These are phyloP conservation scores for Dipus sagitta DNA, from an alignment of 2,797 vertebrate species.

Conservation along the genomic window DNA sequence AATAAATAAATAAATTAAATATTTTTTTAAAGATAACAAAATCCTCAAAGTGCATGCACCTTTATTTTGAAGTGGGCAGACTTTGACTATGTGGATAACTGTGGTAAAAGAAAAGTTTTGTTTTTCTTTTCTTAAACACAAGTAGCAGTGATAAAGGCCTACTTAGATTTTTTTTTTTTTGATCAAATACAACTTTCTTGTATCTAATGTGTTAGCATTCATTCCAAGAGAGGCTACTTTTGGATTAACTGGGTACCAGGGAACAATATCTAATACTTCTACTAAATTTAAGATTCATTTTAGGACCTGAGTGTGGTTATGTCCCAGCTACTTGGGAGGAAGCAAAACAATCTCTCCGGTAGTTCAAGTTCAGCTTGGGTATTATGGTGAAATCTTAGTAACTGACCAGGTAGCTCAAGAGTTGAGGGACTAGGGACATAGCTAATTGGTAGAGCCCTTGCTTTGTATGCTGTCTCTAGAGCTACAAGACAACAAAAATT, in stretches of 20 bases:
- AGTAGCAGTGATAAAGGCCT: not conserved
- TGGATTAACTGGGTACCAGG: not conserved
- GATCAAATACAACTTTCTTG: not conserved
- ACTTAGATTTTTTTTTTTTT: constrained; percentile 30
- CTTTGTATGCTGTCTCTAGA: not conserved
- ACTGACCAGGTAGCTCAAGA: not conserved
- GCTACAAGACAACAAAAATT: not conserved
- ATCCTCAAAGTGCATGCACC: not conserved
- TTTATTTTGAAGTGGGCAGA: constrained; percentile 29
- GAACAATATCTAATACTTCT: not conserved
- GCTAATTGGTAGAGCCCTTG: not conserved
- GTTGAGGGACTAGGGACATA: too few relatives aligned
- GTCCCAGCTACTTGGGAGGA: not conserved
- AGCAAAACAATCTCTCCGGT: too few relatives aligned
- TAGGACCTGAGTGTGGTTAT: not conserved
- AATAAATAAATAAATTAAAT: too few relatives aligned
- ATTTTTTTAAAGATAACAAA: not conserved
- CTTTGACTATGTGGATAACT: constrained; percentile 27
- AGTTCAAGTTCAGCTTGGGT: not conserved
- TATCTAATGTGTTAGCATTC: constrained; percentile 25
- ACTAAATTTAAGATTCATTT: constrained; percentile 9
- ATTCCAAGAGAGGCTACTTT: constrained; percentile 31
- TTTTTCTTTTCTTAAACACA: not conserved
- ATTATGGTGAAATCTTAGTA: not conserved
- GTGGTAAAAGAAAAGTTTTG: not conserved